Conservation (phyloP, 2,797 vertebrate genomes). For the Masticophis lateralis region DNA sequence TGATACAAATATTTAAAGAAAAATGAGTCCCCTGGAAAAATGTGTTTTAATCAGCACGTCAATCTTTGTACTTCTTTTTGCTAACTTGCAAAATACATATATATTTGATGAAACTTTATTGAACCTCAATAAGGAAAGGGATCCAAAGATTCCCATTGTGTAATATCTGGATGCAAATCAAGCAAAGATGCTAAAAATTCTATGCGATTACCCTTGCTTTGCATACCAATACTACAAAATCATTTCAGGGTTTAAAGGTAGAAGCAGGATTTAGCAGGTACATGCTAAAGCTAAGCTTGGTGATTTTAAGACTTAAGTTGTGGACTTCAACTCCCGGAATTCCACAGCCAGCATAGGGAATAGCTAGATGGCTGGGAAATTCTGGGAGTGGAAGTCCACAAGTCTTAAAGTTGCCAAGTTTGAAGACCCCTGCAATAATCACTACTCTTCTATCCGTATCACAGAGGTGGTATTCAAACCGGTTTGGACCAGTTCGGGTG, state of each 20-base stretch:
- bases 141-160: background rate
- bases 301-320: background rate
- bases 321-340: background rate
- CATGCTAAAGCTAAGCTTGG: background rate
- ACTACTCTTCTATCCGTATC: too few species aligned
- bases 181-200: background rate
- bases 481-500: too few species aligned
- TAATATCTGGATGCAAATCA: background rate
- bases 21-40: background rate
- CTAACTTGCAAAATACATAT: background rate
- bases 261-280: background rate
- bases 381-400: background rate
- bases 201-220: background rate
- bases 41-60: background rate
- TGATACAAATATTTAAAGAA: background rate
- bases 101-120: background rate
- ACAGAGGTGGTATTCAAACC: too few species aligned
- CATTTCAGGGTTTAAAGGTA: background rate
- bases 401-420: background rate
- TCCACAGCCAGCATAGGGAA: background rate
- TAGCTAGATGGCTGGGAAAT: background rate
- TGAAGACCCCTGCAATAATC: background rate
- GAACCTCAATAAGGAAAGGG: background rate
- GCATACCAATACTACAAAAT: background rate
- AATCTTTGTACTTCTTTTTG: background rate